Percentiles rank a stretch among this genome's conserved stretches.
These are phyloP conservation scores for Toxotes lorentzi DNA, from an alignment of 2,797 vertebrate species.

Conservation along the genomic window DNA sequence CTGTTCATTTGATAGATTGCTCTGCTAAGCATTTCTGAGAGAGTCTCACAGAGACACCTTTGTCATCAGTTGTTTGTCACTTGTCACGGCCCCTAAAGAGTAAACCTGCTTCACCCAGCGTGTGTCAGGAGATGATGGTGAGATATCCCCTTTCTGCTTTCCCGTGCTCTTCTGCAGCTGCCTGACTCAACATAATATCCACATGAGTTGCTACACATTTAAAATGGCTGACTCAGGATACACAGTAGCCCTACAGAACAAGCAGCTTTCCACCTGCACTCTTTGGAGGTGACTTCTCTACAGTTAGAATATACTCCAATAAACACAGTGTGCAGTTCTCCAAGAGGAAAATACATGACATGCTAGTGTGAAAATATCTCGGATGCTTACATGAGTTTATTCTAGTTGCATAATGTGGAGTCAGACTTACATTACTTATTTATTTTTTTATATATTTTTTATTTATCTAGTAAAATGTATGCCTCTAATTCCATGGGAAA, in stretches of 20 bases:
- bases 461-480: too few relatives aligned
- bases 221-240: conserved; percentile 55
- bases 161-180: conserved; percentile 62
- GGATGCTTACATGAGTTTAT: background rate
- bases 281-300: conserved; percentile 29
- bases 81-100: conserved; percentile 39
- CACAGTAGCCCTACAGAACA: conserved; percentile 28
- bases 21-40: conserved; percentile 1
- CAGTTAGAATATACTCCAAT: conserved; percentile 8
- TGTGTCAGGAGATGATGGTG: conserved; percentile 57
- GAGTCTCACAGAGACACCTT: conserved; percentile 34
- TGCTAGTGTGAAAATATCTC: background rate
- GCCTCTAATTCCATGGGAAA: too few relatives aligned
- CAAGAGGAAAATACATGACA: background rate
- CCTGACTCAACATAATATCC: conserved; percentile 74
- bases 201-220: conserved; percentile 61
- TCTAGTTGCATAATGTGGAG: background rate
- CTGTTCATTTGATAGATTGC: conserved; percentile 18
- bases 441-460: too few relatives aligned
- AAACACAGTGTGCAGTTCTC: background rate
- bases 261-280: conserved; percentile 34
- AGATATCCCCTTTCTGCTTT: conserved; percentile 52
- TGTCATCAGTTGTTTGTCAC: conserved; percentile 62
- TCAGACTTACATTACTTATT: background rate
- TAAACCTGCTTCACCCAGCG: conserved; percentile 56